Evolutionary conservation across 2,888 invertebrate genomes (phyloP).

Genomic region (Drosophila tripunctata): DNA sequence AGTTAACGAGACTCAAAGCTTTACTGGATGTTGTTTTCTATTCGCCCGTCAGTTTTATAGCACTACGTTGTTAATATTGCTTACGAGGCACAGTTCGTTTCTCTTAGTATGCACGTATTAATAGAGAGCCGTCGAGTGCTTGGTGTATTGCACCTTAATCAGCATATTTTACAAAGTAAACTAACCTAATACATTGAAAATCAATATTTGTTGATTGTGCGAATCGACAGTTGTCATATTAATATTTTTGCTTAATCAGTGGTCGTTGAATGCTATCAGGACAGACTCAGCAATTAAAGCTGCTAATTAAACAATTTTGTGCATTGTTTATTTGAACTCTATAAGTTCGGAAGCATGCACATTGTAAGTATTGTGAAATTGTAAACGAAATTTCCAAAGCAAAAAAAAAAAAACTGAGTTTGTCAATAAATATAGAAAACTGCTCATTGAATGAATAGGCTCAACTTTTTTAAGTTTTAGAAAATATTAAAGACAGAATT

Average conservation of each 20-base stretch:
- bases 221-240: slow-evolving; percentile 25
- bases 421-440: too few relatives aligned
- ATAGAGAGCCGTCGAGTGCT: slow-evolving; percentile 7
- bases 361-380: neutral
- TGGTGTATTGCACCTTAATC: slow-evolving; percentile 24
- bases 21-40: slow-evolving; percentile 55
- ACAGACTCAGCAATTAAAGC: slow-evolving; percentile 28
- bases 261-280: slow-evolving; percentile 3
- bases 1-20: slow-evolving; percentile 43
- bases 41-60: slow-evolving; percentile 51
- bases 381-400: too few relatives aligned
- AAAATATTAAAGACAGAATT: too few relatives aligned
- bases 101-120: slow-evolving; percentile 38
- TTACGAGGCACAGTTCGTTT: slow-evolving; percentile 9
- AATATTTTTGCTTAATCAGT: slow-evolving; percentile 38
- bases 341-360: too few relatives aligned
- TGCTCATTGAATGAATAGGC: too few relatives aligned
- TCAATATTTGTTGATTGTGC: slow-evolving; percentile 5
- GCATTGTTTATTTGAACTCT: slow-evolving; percentile 9
- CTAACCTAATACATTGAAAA: slow-evolving; percentile 24
- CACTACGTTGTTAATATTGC: neutral
- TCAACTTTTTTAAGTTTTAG: too few relatives aligned
- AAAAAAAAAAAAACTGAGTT: too few relatives aligned
- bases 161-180: slow-evolving; percentile 41
- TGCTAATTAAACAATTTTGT: slow-evolving; percentile 26